Base-by-base conservation (phyloP, 2,113 vertebrate species). In the Perognathus longimembris region DNA sequence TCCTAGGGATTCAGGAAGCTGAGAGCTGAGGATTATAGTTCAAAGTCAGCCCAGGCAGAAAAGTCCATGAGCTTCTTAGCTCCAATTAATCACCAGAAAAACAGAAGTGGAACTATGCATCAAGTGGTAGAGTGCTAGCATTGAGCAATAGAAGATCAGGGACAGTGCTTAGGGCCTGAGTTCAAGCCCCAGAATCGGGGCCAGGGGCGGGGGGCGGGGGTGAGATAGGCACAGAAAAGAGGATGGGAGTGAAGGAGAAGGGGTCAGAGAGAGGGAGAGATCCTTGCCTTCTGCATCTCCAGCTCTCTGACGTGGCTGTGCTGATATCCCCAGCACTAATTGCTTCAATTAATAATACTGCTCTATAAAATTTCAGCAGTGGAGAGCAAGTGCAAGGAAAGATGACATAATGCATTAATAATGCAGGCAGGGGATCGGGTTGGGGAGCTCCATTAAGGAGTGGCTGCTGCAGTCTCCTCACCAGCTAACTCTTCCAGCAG, bases 341-440 rank as follows among this genome's bases (percentile, higher is more conserved):
- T 94, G 64, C 70, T 96, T 94, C 89, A 96, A 90, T 88, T 97
- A 93, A 97, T 95, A 90, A 96, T 95, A 82, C 50, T 66, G 92
- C 80, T 97, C 83, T 95, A 92, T 71, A 96, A 97, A 96, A 94
- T 90, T 80, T 98, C 94, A 7, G 2, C 93, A 73, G 92, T 78
- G 24, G 24, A 67, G 42, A 90, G 64, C 94, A 90, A 94, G 63
- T 92, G 93, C 64, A 92, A 96, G 96, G 96, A 70, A 95, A 93
- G 95, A 95, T 95, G 93, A 92, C 28, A 85, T n/a, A 0, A 79
- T 84, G 81, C 91, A 95, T 97, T 86, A 96, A 94, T 94, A 66
- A 95, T 94, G 91, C 87, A 73, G 80, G 94, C 78, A 7, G 79
- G 76, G 61, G 69, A 77, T 92, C 18, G 17, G 70, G 89, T 30